Evolutionary conservation across 2,113 vertebrate species (phyloP), one percentile per base, ranked within the genome.

Genomic region (Phalacrocorax aristotelis): DNA sequence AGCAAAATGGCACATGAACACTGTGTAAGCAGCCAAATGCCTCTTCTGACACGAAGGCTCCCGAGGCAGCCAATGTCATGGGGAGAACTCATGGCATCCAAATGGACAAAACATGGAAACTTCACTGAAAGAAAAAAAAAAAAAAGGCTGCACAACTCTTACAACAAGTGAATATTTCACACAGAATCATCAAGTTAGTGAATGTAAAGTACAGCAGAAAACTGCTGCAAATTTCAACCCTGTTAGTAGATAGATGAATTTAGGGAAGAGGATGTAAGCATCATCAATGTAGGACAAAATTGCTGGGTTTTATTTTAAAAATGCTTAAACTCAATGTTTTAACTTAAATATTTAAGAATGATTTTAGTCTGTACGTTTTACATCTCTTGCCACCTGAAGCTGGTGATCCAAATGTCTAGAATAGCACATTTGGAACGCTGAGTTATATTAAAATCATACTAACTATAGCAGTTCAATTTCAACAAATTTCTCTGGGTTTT

Each of bases 381-480:
- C 51, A 86, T 87, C 58, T 85, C 81, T 90, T 83, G 89, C 92
- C 94, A 97, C 93, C 89, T 95, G 89, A 96, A 87, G 86, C 87
- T 84, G 66, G 89, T 0, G 7, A 93, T 95, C 75, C 65, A 72
- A 96, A 52, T 57, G 66, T 91, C 92, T 94, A 26, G 69, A 93
- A 97, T 29, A 95, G 92, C 72, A 18, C 61, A 95, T 84, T 89
- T 94, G 92, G 75, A 96, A 96, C 1, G 29, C 46, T 86, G 92
- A 95, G 81, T 95, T 97, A 95, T 89, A 94, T 94, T 92, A 95
- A 95, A 86, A 84, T 93, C 83, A 68, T 72, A 93, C 90, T 94
- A 97, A 92, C 96, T 97, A 94, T 55, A 96, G 94, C 69, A 95
- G 91, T 94, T 93, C 66, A 86, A 93, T 95, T 95, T 94, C 88